Percentiles rank a stretch among this genome's conserved stretches.
Evolutionary conservation across 2,113 vertebrate genomes (phyloP).

Genomic region (Trachemys scripta): DNA sequence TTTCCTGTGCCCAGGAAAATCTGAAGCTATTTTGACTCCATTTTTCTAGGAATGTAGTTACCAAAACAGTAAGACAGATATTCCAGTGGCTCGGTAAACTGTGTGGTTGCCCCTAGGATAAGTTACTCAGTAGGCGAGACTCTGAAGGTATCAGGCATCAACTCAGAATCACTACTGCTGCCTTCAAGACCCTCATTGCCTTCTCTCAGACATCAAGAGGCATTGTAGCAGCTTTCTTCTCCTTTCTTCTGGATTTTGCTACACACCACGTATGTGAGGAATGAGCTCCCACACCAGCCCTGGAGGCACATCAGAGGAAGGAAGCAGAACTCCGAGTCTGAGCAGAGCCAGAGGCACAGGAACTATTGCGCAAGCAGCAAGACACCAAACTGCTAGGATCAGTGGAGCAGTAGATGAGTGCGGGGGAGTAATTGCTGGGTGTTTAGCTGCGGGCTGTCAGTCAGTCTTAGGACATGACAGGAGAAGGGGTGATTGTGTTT

Average conservation of each 20-base stretch:
- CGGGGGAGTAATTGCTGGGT: background rate
- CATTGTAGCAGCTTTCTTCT: background rate
- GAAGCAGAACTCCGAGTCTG: background rate
- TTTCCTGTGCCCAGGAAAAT: background rate
- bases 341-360: background rate
- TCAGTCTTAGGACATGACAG: too few relatives aligned
- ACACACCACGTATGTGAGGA: background rate
- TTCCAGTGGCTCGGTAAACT: background rate
- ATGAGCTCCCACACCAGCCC: background rate
- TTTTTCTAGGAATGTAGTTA: background rate
- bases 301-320: background rate
- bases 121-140: too few relatives aligned
- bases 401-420: background rate
- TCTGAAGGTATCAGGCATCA: background rate
- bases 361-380: background rate
- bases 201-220: background rate
- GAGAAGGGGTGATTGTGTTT: too few relatives aligned
- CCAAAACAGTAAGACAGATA: background rate
- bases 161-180: background rate
- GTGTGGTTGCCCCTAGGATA: background rate
- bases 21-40: background rate
- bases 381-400: background rate
- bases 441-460: too few relatives aligned
- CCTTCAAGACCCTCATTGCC: background rate
- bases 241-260: background rate